A percentile compares a stretch with the other conserved stretches of the same genome.
Conservation (phyloP, 1,140 invertebrate genomes). For the Reticulitermes speratus region DNA sequence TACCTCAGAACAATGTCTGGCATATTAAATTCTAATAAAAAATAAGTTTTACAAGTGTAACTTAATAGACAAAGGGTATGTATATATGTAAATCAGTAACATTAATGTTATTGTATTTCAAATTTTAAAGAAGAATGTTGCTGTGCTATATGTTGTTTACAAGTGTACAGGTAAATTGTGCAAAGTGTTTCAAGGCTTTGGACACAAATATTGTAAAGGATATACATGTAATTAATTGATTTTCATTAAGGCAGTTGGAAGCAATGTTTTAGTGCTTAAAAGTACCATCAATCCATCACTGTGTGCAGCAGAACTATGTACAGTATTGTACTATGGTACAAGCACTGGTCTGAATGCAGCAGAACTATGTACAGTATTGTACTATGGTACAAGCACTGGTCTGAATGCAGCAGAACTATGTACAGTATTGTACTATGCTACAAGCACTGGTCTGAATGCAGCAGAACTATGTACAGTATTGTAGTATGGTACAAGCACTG, state of each 20-base stretch:
- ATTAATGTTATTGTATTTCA: neutral
- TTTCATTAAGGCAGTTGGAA: neutral
- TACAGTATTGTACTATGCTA: too few species aligned
- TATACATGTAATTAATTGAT: neutral
- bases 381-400: too few species aligned
- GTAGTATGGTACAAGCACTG: too few species aligned
- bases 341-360: too few species aligned
- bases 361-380: too few species aligned
- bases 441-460: too few species aligned
- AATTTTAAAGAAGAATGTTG: neutral
- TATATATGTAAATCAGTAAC: neutral
- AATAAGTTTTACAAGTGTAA: neutral
- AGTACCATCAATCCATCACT: neutral
- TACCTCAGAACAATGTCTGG: too few species aligned
- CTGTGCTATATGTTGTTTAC: neutral
- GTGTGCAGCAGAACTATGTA: neutral
- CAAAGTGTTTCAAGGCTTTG: slow-evolving; percentile 6
- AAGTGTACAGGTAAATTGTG: neutral
- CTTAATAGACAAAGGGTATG: neutral
- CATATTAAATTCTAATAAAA: too few species aligned
- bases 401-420: too few species aligned
- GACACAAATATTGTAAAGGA: neutral
- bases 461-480: too few species aligned
- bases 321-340: neutral
- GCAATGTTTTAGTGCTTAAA: neutral